Conservation (phyloP, 2,797 vertebrate species). For the Rhyacichthys aspro region DNA sequence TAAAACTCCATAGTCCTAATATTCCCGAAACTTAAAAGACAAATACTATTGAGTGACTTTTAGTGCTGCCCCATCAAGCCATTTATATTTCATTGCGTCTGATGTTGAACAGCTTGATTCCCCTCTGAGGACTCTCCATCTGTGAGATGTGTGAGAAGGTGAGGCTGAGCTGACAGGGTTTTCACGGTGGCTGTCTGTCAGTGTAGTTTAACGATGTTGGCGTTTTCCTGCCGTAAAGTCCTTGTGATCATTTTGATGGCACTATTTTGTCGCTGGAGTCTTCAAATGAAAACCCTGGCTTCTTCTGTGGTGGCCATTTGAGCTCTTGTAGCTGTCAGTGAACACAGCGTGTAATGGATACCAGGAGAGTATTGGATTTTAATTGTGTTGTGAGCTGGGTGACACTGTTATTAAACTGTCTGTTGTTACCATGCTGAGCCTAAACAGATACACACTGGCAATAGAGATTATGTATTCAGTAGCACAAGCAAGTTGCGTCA, state of each 20-base stretch:
- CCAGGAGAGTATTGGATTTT: slow-evolving; percentile 70
- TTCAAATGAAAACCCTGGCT: slow-evolving; percentile 38
- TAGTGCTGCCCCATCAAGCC: slow-evolving; percentile 8
- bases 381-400: slow-evolving; percentile 60
- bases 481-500: not conserved
- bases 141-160: slow-evolving; percentile 36
- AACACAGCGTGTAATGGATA: slow-evolving; percentile 57
- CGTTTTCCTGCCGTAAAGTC: slow-evolving; percentile 38
- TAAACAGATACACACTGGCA: not conserved
- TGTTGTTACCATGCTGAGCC: slow-evolving; percentile 17
- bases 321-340: slow-evolving; percentile 57
- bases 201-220: slow-evolving; percentile 38
- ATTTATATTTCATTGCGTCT: slow-evolving; percentile 31
- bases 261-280: slow-evolving; percentile 42
- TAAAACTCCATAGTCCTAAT: slow-evolving; percentile 14
- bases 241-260: slow-evolving; percentile 54
- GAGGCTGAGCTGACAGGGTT: slow-evolving; percentile 38
- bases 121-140: slow-evolving; percentile 30
- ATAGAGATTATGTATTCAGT: not conserved
- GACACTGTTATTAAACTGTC: slow-evolving; percentile 54
- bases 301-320: slow-evolving; percentile 50
- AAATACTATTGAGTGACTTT: slow-evolving; percentile 10
- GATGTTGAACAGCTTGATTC: slow-evolving; percentile 28
- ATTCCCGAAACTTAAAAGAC: slow-evolving; percentile 9
- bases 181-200: slow-evolving; percentile 38